These are phyloP conservation scores for Synodontis membranacea DNA, from an alignment of 2,113 vertebrate species.

Conservation along the genomic window DNA sequence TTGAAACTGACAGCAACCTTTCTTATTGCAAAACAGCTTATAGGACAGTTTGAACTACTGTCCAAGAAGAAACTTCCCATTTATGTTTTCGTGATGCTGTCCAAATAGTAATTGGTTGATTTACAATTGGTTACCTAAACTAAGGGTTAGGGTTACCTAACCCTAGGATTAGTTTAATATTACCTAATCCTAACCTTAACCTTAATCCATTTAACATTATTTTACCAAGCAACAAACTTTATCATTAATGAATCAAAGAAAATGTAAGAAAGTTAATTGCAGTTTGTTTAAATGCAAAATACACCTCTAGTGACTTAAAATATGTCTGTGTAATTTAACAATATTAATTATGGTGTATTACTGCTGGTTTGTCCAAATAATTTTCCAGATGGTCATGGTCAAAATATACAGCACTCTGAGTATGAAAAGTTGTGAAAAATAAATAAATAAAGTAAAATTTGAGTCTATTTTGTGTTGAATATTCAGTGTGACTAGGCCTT, in stretches of 20 bases:
- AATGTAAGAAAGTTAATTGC: neutral
- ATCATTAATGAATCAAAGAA: neutral
- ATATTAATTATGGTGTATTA: neutral
- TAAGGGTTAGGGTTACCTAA: too few species aligned
- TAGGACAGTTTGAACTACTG: neutral
- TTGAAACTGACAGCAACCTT: neutral
- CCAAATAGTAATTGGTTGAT: neutral
- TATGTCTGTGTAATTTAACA: neutral
- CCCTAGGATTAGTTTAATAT: too few species aligned
- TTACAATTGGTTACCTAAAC: neutral
- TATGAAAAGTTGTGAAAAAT: neutral
- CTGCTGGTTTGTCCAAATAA: neutral
- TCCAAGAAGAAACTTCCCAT: neutral
- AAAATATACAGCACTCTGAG: neutral
- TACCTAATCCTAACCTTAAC: too few species aligned
- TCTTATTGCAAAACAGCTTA: neutral
- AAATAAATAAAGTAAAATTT: neutral
- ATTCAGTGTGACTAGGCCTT: neutral
- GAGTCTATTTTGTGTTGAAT: neutral
- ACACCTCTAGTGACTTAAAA: neutral
- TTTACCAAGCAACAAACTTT: neutral
- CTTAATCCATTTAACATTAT: too few species aligned
- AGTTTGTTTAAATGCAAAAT: neutral
- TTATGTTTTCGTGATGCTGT: neutral
- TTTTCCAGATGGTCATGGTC: neutral